phyloP scores from a whole-genome alignment of 1,140 invertebrate species.

The Leptonema lineaticorne region DNA sequence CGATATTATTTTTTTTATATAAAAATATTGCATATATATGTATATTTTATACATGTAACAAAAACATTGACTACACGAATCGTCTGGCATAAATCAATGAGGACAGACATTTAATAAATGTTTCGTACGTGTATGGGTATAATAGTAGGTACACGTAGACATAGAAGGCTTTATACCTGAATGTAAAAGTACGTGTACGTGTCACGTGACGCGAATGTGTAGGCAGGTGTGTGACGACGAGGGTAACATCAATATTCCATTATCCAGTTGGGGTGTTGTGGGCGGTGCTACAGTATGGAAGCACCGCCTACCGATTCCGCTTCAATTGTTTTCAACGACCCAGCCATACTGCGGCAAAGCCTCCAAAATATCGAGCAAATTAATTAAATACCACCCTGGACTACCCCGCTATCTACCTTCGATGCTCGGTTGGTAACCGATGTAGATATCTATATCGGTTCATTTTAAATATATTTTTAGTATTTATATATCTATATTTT shows the following conservation, averaged over 20 bases:
- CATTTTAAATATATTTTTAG: background rate
- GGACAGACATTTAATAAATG: slow-evolving; percentile 18
- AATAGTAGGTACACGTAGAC: too few species aligned
- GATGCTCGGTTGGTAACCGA: too few species aligned
- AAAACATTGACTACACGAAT: background rate
- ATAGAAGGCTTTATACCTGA: background rate
- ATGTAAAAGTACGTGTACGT: background rate
- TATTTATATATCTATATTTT: background rate
- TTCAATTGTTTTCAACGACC: slow-evolving; percentile 40
- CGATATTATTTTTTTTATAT: too few species aligned
- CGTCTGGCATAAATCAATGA: background rate
- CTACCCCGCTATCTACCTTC: background rate
- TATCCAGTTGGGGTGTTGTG: slow-evolving; percentile 24
- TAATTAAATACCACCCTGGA: slow-evolving; percentile 14
- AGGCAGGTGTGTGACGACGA: slow-evolving; percentile 7
- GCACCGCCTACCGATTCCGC: slow-evolving; percentile 39
- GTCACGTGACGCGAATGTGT: slow-evolving; percentile 7
- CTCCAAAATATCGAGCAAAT: slow-evolving; percentile 26
- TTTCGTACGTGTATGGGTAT: too few species aligned
- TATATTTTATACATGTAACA: background rate
- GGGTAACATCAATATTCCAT: slow-evolving; percentile 38
- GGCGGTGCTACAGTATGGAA: slow-evolving; percentile 32
- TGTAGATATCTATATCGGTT: too few species aligned
- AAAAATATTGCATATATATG: too few species aligned
- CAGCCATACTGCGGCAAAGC: slow-evolving; percentile 36